Evolutionary conservation across 2,797 vertebrate species (phyloP).

Genomic region (Microcaecilia unicolor): DNA sequence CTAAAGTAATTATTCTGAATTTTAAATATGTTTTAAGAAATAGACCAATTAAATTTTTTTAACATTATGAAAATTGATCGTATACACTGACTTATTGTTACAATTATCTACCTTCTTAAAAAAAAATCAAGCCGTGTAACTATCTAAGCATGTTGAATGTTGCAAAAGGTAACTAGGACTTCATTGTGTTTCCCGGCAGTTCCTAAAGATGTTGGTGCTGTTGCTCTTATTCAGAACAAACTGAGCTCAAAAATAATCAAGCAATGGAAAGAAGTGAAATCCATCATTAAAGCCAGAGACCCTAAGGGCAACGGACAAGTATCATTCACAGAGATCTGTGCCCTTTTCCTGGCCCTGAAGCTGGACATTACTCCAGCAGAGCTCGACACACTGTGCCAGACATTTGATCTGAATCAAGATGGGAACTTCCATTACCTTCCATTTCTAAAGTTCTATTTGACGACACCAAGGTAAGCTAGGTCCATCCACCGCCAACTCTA

Average conservation of each 20-base stretch:
- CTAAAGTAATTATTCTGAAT: too few relatives aligned
- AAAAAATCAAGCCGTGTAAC: too few relatives aligned
- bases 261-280: slow-evolving; percentile 13
- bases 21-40: too few relatives aligned
- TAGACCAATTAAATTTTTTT: too few relatives aligned
- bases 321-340: slow-evolving; percentile 8
- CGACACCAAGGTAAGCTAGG: too few relatives aligned
- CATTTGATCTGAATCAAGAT: slow-evolving; percentile 8
- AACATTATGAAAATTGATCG: too few relatives aligned
- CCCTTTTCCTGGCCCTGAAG: slow-evolving; percentile 2
- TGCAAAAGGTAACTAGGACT: too few relatives aligned
- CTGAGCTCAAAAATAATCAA: slow-evolving; percentile 4
- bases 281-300: slow-evolving; percentile 6
- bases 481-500: too few relatives aligned
- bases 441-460: slow-evolving; percentile 13
- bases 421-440: slow-evolving; percentile 16
- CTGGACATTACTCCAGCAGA: slow-evolving; percentile 3
- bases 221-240: neutral
- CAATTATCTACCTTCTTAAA: too few relatives aligned
- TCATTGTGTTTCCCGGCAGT: neutral
- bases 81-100: too few relatives aligned
- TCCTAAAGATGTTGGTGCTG: neutral
- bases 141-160: too few relatives aligned
- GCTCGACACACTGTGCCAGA: slow-evolving; percentile 11
- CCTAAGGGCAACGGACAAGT: slow-evolving; percentile 10